Conservation (phyloP, 2,113 vertebrate species). For the Chloropsis hardwickii region DNA sequence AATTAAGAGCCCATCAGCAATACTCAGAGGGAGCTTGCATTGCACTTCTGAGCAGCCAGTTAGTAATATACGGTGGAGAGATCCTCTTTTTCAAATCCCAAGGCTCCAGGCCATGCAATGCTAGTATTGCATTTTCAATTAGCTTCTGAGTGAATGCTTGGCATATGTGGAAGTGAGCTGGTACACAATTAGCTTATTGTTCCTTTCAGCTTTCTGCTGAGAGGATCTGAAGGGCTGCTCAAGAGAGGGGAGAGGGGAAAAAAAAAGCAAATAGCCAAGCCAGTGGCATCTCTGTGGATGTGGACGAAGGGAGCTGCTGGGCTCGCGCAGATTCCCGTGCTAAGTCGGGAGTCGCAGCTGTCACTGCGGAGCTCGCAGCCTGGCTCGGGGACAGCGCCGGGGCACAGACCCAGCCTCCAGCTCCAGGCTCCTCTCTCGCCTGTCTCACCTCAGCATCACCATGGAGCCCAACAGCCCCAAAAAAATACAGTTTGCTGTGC, state of each 20-base stretch:
- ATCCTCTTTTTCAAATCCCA: conserved; percentile 81
- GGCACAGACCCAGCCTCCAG: conserved; percentile 4
- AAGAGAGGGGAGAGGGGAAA: background rate
- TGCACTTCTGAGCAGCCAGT: conserved; percentile 80
- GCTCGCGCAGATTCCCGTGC: conserved; percentile 49
- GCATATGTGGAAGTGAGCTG: conserved; percentile 75
- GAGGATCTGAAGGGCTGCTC: conserved; percentile 70
- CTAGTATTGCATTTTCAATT: conserved; percentile 84
- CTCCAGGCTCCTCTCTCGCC: conserved; percentile 12
- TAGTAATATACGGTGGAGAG: conserved; percentile 78
- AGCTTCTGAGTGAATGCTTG: conserved; percentile 81
- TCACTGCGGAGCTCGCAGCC: conserved; percentile 51
- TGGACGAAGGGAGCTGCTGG: conserved; percentile 61
- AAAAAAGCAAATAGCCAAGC: conserved; percentile 21
- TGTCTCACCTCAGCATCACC: conserved; percentile 39
- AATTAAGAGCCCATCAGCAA: conserved; percentile 84
- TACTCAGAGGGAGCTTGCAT: conserved; percentile 81
- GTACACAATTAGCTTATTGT: conserved; percentile 80
- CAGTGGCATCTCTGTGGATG: conserved; percentile 63
- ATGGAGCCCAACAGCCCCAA: conserved; percentile 97
- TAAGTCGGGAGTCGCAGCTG: conserved; percentile 69
- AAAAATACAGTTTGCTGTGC: conserved; percentile 94
- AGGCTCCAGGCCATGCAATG: conserved; percentile 74
- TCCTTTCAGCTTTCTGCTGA: conserved; percentile 72
- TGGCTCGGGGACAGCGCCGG: conserved; percentile 56